Evolutionary conservation across 2,113 vertebrate genomes (phyloP).

Genomic region (Gobio gobio): DNA sequence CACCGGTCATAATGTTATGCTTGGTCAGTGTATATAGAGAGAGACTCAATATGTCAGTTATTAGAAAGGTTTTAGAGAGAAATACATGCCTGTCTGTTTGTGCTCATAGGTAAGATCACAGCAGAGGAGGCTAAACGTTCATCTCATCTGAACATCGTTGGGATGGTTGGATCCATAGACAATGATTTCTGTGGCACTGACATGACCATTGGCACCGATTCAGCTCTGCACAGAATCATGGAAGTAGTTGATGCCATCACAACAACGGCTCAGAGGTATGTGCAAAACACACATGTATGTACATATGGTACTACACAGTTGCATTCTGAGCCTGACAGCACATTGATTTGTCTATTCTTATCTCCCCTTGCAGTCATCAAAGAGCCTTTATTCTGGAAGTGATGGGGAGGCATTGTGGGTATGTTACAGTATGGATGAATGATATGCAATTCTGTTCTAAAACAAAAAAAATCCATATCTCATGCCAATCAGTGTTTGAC

Average conservation of each 20-base stretch:
- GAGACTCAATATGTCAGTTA: not conserved
- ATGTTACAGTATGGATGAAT: slow-evolving; percentile 31
- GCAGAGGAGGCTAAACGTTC: slow-evolving; percentile 79
- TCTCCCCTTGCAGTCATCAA: slow-evolving; percentile 79
- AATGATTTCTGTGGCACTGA: slow-evolving; percentile 98
- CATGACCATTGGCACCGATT: slow-evolving; percentile 97
- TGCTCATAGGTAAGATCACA: slow-evolving; percentile 79
- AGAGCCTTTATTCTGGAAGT: slow-evolving; percentile 87
- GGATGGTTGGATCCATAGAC: slow-evolving; percentile 95
- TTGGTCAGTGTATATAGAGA: not conserved
- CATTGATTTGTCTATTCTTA: slow-evolving; percentile 2
- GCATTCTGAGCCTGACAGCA: not conserved
- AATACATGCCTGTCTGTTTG: not conserved
- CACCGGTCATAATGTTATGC: too few relatives aligned
- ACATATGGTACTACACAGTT: not conserved
- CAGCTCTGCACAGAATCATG: slow-evolving; percentile 93
- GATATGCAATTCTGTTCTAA: not conserved
- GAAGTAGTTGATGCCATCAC: slow-evolving; percentile 94
- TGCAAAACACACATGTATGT: not conserved
- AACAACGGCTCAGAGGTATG: slow-evolving; percentile 93
- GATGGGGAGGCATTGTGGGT: slow-evolving; percentile 89
- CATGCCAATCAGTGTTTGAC: not conserved
- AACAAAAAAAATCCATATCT: not conserved
- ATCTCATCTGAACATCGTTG: slow-evolving; percentile 89
- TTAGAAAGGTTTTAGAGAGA: not conserved